phyloP scores from a whole-genome alignment of 2,797 vertebrate species.

The Acanthurus leucopareius region DNA sequence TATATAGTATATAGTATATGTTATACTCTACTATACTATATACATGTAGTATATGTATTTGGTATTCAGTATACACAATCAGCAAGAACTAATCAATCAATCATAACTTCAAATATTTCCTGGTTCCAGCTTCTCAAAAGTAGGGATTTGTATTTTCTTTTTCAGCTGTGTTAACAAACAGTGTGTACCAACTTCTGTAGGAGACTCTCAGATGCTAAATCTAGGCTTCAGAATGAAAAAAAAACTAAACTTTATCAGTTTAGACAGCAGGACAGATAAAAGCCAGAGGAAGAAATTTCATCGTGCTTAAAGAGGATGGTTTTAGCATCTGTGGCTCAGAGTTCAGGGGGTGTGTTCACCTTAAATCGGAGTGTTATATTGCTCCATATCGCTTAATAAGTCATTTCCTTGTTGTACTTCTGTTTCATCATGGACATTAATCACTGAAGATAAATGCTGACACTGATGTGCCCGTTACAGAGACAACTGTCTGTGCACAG shows the following conservation, averaged over 20 bases:
- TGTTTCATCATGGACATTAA: not conserved
- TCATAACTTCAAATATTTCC: no score
- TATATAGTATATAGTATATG: no score
- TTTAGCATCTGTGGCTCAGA: no score
- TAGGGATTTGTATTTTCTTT: not conserved
- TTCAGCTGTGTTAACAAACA: not conserved
- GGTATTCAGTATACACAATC: not conserved
- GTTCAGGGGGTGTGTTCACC: not conserved
- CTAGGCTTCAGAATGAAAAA: no score
- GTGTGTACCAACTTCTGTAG: not conserved
- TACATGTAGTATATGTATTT: no score
- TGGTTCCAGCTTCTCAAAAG: not conserved
- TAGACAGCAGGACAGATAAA: no score
- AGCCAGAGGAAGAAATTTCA: no score
- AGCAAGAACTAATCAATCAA: not conserved
- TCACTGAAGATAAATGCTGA: not conserved
- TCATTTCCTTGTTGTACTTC: not conserved
- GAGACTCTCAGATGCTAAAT: no score
- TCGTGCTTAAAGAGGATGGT: no score
- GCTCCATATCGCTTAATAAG: not conserved
- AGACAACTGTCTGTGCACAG: not conserved
- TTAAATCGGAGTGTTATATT: not conserved
- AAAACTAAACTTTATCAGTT: no score
- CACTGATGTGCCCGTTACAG: not conserved
- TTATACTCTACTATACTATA: no score